phyloP scores from a whole-genome alignment of 2,888 invertebrate species.

The Ferdinandea cuprea region DNA sequence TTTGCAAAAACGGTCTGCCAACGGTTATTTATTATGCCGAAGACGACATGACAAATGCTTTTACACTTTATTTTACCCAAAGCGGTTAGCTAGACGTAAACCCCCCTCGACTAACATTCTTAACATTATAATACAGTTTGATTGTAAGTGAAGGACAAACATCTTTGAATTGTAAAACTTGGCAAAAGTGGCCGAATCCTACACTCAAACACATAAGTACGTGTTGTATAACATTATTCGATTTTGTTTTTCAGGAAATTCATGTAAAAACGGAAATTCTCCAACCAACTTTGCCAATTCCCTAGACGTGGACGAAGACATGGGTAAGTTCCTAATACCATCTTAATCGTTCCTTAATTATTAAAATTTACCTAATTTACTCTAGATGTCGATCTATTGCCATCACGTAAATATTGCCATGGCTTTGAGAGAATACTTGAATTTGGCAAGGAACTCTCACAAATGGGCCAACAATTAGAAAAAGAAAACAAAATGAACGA shows the following conservation, averaged over 20 bases:
- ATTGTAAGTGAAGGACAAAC: too few relatives aligned
- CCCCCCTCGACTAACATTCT: too few relatives aligned
- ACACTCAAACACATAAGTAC: too few relatives aligned
- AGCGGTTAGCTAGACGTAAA: too few relatives aligned
- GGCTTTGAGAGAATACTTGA: slow-evolving; percentile 97
- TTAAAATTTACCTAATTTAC: neutral
- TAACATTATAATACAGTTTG: too few relatives aligned
- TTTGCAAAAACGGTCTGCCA: too few relatives aligned
- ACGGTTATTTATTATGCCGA: too few relatives aligned
- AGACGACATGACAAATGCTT: too few relatives aligned
- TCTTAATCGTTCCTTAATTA: neutral
- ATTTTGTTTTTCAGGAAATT: slow-evolving; percentile 78
- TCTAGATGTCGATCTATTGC: slow-evolving; percentile 81
- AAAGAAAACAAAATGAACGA: slow-evolving; percentile 91
- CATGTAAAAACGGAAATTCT: slow-evolving; percentile 81
- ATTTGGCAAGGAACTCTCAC: slow-evolving; percentile 96
- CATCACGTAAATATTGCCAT: slow-evolving; percentile 81
- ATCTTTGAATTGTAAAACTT: too few relatives aligned
- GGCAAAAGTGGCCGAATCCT: too few relatives aligned
- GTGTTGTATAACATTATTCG: neutral
- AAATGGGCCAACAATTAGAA: slow-evolving; percentile 93
- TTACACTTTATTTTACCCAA: too few relatives aligned
- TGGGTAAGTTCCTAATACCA: slow-evolving; percentile 87
- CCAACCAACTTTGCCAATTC: slow-evolving; percentile 83
- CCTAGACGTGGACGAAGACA: slow-evolving; percentile 88